A percentile compares a stretch with the other conserved stretches of the same genome.
phyloP scores from a whole-genome alignment of 2,888 invertebrate species.

The Lycaena phlaeas region DNA sequence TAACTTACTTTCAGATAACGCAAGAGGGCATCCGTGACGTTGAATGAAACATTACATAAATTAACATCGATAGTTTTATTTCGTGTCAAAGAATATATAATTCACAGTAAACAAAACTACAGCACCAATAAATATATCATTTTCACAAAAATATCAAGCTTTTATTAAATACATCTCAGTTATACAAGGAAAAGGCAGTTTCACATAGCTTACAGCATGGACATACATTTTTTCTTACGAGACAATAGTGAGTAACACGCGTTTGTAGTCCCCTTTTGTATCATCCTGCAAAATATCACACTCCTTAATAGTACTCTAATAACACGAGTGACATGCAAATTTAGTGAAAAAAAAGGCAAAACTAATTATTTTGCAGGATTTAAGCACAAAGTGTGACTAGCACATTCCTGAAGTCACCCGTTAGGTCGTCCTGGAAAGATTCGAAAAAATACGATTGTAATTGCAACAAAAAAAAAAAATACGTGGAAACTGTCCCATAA shows the following conservation, averaged over 20 bases:
- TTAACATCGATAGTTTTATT: constrained; percentile 66
- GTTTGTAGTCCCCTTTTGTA: constrained; percentile 80
- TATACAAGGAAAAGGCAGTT: constrained; percentile 66
- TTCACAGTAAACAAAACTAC: constrained; percentile 66
- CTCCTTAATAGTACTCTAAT: constrained; percentile 40
- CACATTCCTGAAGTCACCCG: constrained; percentile 78
- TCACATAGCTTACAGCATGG: constrained; percentile 29
- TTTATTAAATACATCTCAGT: constrained; percentile 49
- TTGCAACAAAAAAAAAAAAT: constrained; percentile 32
- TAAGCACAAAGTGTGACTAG: constrained; percentile 73
- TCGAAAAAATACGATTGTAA: constrained; percentile 46
- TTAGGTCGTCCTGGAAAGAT: constrained; percentile 77
- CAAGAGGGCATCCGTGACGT: constrained; percentile 60
- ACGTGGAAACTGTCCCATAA: constrained; percentile 63
- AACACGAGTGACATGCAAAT: constrained; percentile 20
- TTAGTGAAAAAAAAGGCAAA: constrained; percentile 12
- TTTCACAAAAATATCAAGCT: constrained; percentile 69
- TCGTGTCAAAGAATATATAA: constrained; percentile 37
- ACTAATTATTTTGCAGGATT: constrained; percentile 55
- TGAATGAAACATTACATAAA: constrained; percentile 37
- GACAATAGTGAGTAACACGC: constrained; percentile 74
- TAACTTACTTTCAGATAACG: constrained; percentile 52
- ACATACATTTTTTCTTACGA: constrained; percentile 35
- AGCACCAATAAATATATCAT: constrained; percentile 72
- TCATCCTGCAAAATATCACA: constrained; percentile 77